Percentiles rank a stretch among this genome's conserved stretches.
Conservation (phyloP, 2,113 vertebrate genomes). For the Hucho hucho region DNA sequence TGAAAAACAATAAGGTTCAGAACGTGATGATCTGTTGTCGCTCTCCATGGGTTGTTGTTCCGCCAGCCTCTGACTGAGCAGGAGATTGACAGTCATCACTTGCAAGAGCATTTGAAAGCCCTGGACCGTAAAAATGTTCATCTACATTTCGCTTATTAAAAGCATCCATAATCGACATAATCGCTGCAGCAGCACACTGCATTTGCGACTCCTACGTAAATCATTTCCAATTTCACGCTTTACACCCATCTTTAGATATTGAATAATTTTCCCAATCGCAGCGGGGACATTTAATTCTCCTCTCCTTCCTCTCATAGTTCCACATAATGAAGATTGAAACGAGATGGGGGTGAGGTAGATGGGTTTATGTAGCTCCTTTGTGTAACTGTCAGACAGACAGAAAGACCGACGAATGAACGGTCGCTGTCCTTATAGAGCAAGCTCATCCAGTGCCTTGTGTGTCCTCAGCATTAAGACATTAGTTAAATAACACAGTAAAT, state of each 20-base stretch:
- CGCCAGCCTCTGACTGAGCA: slow-evolving; percentile 45
- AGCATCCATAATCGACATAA: slow-evolving; percentile 57
- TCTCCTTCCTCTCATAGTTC: slow-evolving; percentile 46
- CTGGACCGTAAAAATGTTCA: slow-evolving; percentile 57
- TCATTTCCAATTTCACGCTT: slow-evolving; percentile 67
- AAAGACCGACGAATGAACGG: background rate
- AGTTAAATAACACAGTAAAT: slow-evolving; percentile 6
- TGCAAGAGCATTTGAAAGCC: slow-evolving; percentile 55
- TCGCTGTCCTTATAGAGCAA: background rate
- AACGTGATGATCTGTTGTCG: slow-evolving; percentile 18
- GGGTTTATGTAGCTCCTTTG: too few species aligned
- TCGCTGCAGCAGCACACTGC: slow-evolving; percentile 40
- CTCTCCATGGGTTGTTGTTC: slow-evolving; percentile 36
- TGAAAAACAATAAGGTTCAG: slow-evolving; percentile 16
- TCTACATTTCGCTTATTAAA: slow-evolving; percentile 65
- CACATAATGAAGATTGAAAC: slow-evolving; percentile 54
- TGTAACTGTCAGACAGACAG: slow-evolving; percentile 15
- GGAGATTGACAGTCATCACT: slow-evolving; percentile 31
- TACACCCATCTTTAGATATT: slow-evolving; percentile 59
- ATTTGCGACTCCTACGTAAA: slow-evolving; percentile 58
- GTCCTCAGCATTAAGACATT: slow-evolving; percentile 17
- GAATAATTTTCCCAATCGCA: slow-evolving; percentile 62
- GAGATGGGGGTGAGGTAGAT: slow-evolving; percentile 24
- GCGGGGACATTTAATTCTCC: slow-evolving; percentile 50
- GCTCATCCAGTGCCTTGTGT: slow-evolving; percentile 17